Evolutionary conservation across 2,797 vertebrate species (phyloP), one percentile per base, ranked within the genome.

Genomic region (Acrocephalus scirpaceus): DNA sequence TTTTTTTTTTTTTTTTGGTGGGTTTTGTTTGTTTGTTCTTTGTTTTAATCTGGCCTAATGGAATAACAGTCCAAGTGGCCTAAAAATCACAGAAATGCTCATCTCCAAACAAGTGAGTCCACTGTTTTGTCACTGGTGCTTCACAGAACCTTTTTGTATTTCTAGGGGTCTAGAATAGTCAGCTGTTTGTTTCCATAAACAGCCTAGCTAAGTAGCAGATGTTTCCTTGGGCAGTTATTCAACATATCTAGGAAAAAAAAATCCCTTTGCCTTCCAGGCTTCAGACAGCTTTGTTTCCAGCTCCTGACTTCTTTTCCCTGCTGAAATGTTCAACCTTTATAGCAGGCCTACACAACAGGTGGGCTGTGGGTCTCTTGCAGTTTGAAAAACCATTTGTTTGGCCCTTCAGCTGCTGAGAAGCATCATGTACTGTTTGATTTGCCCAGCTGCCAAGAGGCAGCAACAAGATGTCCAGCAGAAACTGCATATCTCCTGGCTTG

Each of bases 321-420:
- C 73, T 92, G 92, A 96, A 93, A 96, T 94, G 92, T 83, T 93
- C 93, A 97, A 92, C 93, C 96, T 95, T 95, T 94, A 94, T 72
- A 94, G 70, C 76, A 84, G 79, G 90, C 88, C 92, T 58, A 60
- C 73, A 89, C 94, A 96, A 95, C 95, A 97, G 96, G 96, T 96
- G 96, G 96, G 92, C 90, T 0, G 36, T 94, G 93, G 94, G 76
- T 96, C 92, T 96, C 92, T 92, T 95, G 79, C 73, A 95, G 88
- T 92, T 90, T 94, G 82, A 93, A 92, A 96, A 95, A 70, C 66
- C 93, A 94, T 97, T 97, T 96, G 95, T 92, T 95, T 96, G 94
- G 96, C 88, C 95, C 94, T 95, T 95, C 94, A 97, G 95, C 93
- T 95, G 93, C 95, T 95, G 96, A 90, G 96, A 94, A 97, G 90